Evolutionary conservation across 2,797 vertebrate genomes (phyloP).

Genomic region (Bradypodion ventrale): DNA sequence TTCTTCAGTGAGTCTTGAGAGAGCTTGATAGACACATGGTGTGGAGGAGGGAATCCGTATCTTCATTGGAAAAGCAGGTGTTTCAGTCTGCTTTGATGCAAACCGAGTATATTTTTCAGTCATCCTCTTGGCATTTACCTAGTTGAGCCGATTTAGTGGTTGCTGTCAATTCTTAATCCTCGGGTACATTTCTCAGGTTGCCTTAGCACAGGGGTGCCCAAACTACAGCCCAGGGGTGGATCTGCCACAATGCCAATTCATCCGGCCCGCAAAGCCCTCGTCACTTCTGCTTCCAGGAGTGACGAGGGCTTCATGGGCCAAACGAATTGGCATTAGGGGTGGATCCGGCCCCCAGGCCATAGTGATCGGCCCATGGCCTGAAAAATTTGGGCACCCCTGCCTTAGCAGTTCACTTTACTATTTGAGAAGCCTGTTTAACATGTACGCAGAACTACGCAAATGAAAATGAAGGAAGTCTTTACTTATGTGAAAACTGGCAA

Average conservation of each 20-base stretch:
- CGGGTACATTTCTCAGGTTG: not conserved
- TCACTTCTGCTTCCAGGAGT: too few relatives aligned
- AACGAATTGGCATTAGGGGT: too few relatives aligned
- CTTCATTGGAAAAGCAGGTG: slow-evolving; percentile 43
- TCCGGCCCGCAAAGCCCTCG: too few relatives aligned
- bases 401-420: not conserved
- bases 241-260: too few relatives aligned
- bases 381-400: too few relatives aligned
- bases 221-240: too few relatives aligned
- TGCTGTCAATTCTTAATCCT: not conserved
- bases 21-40: slow-evolving; percentile 40
- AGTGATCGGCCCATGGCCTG: too few relatives aligned
- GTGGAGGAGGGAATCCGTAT: slow-evolving; percentile 31
- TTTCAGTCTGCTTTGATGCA: slow-evolving; percentile 48
- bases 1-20: slow-evolving; percentile 35
- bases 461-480: slow-evolving; percentile 17
- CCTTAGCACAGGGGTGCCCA: too few relatives aligned
- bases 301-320: too few relatives aligned
- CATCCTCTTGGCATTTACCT: slow-evolving; percentile 54
- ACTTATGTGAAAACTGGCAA: slow-evolving; percentile 1
- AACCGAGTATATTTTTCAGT: slow-evolving; percentile 56
- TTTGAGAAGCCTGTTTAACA: slow-evolving; percentile 25
- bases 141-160: slow-evolving; percentile 20
- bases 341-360: too few relatives aligned
- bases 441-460: slow-evolving; percentile 19